Percentiles rank a stretch among this genome's conserved stretches.
These are phyloP conservation scores for Rotaria magnacalcarata DNA, from an alignment of 2,888 invertebrate species.

Conservation along the genomic window DNA sequence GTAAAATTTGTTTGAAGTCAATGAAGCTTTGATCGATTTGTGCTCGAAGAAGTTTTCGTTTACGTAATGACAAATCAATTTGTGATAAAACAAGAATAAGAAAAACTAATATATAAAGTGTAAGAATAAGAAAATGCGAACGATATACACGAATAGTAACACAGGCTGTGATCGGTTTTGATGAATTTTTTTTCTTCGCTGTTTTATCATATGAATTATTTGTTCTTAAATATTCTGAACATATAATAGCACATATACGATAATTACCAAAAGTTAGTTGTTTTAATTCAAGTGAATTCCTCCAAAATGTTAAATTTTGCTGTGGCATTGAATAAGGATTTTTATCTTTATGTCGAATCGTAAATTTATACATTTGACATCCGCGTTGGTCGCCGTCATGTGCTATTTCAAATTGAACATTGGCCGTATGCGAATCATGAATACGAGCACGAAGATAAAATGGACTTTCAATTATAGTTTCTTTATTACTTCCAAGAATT, in stretches of 20 bases:
- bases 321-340: background rate
- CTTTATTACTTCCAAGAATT: background rate
- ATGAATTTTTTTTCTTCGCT: background rate
- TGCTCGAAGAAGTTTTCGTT: background rate
- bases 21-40: background rate
- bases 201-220: no score
- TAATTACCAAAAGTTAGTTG: background rate
- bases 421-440: background rate
- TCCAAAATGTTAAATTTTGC: slow-evolving; percentile 30
- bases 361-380: background rate
- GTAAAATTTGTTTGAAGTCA: no score
- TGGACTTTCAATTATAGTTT: background rate
- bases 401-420: background rate
- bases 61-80: background rate
- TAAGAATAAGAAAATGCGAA: slow-evolving; percentile 19
- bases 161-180: background rate
- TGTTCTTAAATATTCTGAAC: background rate
- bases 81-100: background rate
- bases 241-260: slow-evolving; percentile 7
- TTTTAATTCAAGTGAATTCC: slow-evolving; percentile 19
- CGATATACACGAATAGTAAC: background rate
- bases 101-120: background rate
- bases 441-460: slow-evolving; percentile 1
- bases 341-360: background rate
- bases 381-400: background rate